A percentile compares a stretch with the other conserved stretches of the same genome.
Conservation (phyloP, 2,888 invertebrate species). For the Oasisia sp. region DNA sequence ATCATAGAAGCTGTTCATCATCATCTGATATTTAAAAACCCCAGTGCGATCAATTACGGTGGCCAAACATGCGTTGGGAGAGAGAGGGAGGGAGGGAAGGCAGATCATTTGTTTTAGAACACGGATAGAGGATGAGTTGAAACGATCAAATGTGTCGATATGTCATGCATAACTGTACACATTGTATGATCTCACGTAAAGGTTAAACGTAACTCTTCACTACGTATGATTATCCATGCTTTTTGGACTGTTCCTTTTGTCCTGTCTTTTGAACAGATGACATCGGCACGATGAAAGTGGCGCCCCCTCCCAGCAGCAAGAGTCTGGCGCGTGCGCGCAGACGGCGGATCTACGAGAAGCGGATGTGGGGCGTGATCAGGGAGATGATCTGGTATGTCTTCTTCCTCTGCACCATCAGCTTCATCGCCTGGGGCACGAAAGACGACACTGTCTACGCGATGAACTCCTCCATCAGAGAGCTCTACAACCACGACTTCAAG, state of each 20-base stretch:
- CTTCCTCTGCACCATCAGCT: conserved; percentile 33
- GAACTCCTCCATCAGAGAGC: no score
- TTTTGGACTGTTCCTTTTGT: background rate
- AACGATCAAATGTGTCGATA: no score
- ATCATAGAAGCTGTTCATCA: no score
- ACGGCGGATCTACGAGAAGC: conserved; percentile 26
- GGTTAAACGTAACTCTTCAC: background rate
- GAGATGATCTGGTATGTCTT: conserved; percentile 25
- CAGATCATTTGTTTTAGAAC: no score
- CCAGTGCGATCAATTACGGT: no score
- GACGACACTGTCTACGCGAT: conserved; percentile 7
- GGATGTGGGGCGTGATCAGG: conserved; percentile 23
- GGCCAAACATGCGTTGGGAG: no score
- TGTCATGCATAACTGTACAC: no score
- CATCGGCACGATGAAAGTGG: background rate
- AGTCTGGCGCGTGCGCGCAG: conserved; percentile 22
- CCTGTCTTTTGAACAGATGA: background rate
- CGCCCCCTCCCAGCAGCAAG: background rate
- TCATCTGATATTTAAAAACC: no score
- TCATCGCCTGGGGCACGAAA: conserved; percentile 33
- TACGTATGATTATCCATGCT: background rate
- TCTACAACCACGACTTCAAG: no score
- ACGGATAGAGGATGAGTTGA: no score
- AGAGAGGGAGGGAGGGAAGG: no score
- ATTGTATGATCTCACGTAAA: no score